These are phyloP conservation scores for Achlya flavicornis DNA, from an alignment of 2,888 invertebrate species.

Conservation along the genomic window DNA sequence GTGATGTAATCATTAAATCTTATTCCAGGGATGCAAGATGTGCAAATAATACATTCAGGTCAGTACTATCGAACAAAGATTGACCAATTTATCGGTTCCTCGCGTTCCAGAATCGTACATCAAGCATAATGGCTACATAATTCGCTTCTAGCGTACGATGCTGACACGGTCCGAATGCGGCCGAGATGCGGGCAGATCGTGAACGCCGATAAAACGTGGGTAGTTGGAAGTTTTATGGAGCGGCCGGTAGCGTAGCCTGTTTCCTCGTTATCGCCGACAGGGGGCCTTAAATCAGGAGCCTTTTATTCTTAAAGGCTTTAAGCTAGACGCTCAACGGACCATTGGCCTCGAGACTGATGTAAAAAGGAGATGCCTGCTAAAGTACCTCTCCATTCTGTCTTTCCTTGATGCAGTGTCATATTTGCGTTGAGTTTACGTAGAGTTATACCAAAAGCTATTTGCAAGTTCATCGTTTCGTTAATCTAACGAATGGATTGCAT, in stretches of 20 bases:
- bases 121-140: constrained; percentile 69
- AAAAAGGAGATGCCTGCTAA: constrained; percentile 41
- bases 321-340: constrained; percentile 54
- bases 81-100: constrained; percentile 55
- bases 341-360: constrained; percentile 44
- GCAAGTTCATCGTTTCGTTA: constrained; percentile 18
- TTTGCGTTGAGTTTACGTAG: too few relatives aligned
- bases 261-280: constrained; percentile 75
- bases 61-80: constrained; percentile 36
- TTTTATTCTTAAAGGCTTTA: constrained; percentile 72
- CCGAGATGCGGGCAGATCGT: constrained; percentile 71
- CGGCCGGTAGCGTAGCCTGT: constrained; percentile 67
- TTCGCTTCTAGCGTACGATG: constrained; percentile 61
- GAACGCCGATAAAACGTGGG: constrained; percentile 67
- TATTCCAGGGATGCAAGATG: constrained; percentile 7
- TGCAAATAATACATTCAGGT: constrained; percentile 19
- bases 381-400: constrained; percentile 40
- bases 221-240: constrained; percentile 74
- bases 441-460: constrained; percentile 17
- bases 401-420: constrained; percentile 34
- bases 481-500: constrained; percentile 43
- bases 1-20: not conserved
- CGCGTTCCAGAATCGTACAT: constrained; percentile 56
- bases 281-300: constrained; percentile 74
- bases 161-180: constrained; percentile 67